A percentile compares a stretch with the other conserved stretches of the same genome.
phyloP scores from a whole-genome alignment of 1,140 invertebrate species.

The Pseudomyrmex concolor region DNA sequence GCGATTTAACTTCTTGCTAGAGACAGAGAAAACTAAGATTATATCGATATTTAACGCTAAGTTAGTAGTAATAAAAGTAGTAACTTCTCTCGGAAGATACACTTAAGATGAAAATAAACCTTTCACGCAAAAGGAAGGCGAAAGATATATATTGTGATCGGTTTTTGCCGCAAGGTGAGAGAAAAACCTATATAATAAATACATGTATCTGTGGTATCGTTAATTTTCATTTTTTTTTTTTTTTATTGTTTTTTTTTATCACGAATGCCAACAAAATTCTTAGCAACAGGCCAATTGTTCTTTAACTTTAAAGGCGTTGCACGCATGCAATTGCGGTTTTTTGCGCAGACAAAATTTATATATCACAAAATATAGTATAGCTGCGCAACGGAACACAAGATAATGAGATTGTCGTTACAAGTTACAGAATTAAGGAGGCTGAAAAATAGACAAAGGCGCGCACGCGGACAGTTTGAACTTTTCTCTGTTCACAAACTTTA shows the following conservation, averaged over 20 bases:
- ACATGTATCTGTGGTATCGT: conserved; percentile 19
- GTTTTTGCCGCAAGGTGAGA: background rate
- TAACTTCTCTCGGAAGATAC: conserved; percentile 44
- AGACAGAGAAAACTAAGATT: conserved; percentile 50
- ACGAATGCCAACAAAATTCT: background rate
- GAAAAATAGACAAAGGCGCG: no score
- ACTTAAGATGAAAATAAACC: conserved; percentile 51
- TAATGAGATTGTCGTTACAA: no score
- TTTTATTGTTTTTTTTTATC: background rate
- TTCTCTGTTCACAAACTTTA: no score
- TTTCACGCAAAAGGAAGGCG: conserved; percentile 6
- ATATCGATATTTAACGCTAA: conserved; percentile 51
- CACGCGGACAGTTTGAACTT: no score
- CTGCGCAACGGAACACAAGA: no score
- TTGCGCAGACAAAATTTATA: no score
- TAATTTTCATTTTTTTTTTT: background rate
- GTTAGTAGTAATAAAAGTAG: conserved; percentile 47
- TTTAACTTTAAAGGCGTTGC: no score
- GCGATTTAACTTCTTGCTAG: conserved; percentile 53
- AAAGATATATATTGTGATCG: conserved; percentile 46
- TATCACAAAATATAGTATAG: no score
- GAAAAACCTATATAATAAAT: no score
- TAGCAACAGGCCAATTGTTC: no score
- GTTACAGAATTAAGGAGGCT: no score
- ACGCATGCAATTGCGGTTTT: no score